phyloP scores from a whole-genome alignment of 2,888 invertebrate genomes.

The Escarpia spicata region DNA sequence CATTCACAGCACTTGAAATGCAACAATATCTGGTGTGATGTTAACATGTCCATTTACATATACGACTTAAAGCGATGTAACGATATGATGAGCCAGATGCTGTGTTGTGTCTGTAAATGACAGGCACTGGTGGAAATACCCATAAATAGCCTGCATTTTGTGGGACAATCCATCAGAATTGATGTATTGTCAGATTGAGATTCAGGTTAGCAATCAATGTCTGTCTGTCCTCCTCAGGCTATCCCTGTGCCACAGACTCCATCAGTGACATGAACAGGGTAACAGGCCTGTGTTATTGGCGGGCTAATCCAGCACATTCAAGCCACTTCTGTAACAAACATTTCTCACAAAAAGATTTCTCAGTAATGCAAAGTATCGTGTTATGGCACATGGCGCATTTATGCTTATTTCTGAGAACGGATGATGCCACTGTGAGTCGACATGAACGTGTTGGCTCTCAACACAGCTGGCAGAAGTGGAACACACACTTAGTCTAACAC shows the following conservation, averaged over 20 bases:
- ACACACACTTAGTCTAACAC: no score
- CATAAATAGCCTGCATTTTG: background rate
- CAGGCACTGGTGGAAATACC: no score
- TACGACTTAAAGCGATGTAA: no score
- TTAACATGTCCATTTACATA: no score
- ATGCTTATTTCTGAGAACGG: background rate
- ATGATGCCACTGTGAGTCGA: background rate
- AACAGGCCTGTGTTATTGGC: background rate
- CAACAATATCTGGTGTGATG: no score
- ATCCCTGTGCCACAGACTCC: no score
- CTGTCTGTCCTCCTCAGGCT: no score
- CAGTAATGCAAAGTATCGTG: background rate
- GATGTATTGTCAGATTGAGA: background rate
- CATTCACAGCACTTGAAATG: background rate
- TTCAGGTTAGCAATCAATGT: background rate
- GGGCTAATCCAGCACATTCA: background rate
- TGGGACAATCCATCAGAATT: background rate
- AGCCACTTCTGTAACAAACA: background rate
- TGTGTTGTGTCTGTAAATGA: no score
- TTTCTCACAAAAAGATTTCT: background rate
- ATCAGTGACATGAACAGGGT: no score
- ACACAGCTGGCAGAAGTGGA: no score
- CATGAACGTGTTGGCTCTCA: no score
- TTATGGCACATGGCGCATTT: background rate
- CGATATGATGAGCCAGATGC: no score